Conservation (phyloP, 2,797 vertebrate species). For the Pterois miles region DNA sequence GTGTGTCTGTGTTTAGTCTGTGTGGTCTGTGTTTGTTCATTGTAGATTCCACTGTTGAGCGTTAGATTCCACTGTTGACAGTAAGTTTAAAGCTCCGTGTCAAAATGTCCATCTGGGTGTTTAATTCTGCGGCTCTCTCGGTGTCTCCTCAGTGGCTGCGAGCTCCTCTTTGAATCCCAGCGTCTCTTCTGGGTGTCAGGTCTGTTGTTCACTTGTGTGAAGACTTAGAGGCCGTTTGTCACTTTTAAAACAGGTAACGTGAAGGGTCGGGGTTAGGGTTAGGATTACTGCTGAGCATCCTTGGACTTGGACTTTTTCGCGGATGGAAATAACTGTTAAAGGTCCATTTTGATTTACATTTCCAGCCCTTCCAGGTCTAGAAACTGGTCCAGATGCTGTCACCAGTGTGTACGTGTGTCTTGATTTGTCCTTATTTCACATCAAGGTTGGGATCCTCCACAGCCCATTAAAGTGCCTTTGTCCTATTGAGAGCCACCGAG, state of each 20-base stretch:
- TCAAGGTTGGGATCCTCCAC: constrained; percentile 24
- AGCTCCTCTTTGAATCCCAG: constrained; percentile 57
- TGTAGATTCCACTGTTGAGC: constrained; percentile 82
- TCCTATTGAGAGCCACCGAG: constrained; percentile 23
- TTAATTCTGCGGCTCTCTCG: constrained; percentile 74
- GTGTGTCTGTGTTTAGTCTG: constrained; percentile 82
- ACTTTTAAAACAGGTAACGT: constrained; percentile 12
- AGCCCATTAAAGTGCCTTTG: constrained; percentile 38
- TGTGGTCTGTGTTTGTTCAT: constrained; percentile 81
- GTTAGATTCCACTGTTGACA: constrained; percentile 84
- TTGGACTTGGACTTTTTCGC: not conserved
- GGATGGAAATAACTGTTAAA: constrained; percentile 13
- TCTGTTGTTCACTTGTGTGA: constrained; percentile 53
- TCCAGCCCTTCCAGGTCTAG: constrained; percentile 7
- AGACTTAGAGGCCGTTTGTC: constrained; percentile 28
- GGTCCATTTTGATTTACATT: constrained; percentile 47
- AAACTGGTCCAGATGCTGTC: constrained; percentile 51
- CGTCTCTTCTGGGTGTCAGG: constrained; percentile 55
- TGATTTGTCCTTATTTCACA: constrained; percentile 65
- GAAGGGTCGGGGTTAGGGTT: not conserved
- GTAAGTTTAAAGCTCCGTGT: constrained; percentile 81
- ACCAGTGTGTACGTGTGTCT: constrained; percentile 43
- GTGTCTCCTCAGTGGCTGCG: constrained; percentile 66
- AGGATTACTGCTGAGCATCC: constrained; percentile 14
- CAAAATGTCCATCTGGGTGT: constrained; percentile 82